These are phyloP conservation scores for Vireo altiloquus DNA, from an alignment of 2,113 vertebrate genomes.

Conservation along the genomic window DNA sequence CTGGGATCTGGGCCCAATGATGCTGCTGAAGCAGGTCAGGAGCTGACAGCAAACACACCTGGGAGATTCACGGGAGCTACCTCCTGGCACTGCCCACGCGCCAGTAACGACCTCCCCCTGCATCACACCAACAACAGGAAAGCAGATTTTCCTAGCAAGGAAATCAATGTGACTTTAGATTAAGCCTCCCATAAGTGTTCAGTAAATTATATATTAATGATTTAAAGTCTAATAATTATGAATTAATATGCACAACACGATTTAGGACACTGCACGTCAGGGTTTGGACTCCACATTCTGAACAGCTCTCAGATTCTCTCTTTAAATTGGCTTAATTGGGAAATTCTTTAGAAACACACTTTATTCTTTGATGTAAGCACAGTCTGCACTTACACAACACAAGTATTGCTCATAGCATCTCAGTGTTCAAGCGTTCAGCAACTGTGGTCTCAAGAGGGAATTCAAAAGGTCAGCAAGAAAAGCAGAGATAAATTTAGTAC, in stretches of 20 bases:
- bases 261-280: neutral
- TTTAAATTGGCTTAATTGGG: neutral
- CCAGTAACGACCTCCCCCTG: neutral
- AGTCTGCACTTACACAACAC: neutral
- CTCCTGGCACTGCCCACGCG: neutral
- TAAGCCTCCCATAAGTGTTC: neutral
- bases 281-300: neutral
- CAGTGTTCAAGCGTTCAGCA: neutral
- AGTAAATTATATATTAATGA: neutral
- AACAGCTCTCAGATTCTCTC: neutral
- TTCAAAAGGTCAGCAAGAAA: constrained; percentile 13
- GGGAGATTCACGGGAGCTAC: neutral
- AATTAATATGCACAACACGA: constrained; percentile 2
- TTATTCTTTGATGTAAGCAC: neutral
- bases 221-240: constrained; percentile 33
- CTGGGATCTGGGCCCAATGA: neutral
- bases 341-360: neutral
- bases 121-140: neutral
- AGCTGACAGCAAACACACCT: neutral
- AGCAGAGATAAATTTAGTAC: constrained; percentile 8
- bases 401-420: neutral
- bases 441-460: neutral
- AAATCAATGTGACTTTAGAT: neutral
- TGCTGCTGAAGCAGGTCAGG: neutral
- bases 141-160: neutral